Percentiles rank a stretch among this genome's conserved stretches.
Conservation (phyloP, 1,140 invertebrate genomes). For the Bombus haemorrhoidalis region DNA sequence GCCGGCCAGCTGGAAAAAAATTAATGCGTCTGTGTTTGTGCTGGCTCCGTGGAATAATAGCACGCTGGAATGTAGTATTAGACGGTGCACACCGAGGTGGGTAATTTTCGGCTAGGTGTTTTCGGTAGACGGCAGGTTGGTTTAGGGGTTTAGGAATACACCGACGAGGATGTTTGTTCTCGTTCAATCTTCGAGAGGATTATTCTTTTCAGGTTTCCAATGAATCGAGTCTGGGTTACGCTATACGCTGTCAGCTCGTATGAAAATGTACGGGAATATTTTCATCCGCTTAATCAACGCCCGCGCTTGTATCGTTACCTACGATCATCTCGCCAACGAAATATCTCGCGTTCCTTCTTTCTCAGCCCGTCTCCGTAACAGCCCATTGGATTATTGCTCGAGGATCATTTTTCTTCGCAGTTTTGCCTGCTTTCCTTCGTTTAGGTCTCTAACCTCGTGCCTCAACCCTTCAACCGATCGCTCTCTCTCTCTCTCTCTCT, state of each 20-base stretch:
- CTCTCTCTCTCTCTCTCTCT: not conserved
- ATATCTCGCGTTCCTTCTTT: not conserved
- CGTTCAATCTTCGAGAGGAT: not conserved
- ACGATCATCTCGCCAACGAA: not conserved
- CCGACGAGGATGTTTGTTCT: not conserved
- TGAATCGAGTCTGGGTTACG: not conserved
- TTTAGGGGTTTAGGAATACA: not conserved
- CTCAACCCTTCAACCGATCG: constrained; percentile 38
- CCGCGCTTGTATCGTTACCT: not conserved
- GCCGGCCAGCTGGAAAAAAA: constrained; percentile 21
- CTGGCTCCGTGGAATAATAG: not conserved
- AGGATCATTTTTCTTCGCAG: constrained; percentile 24
- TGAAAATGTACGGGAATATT: not conserved
- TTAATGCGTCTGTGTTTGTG: constrained; percentile 41
- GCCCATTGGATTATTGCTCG: not conserved
- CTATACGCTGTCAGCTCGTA: not conserved
- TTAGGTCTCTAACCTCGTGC: constrained; percentile 30
- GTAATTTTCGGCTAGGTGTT: not conserved
- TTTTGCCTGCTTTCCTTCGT: constrained; percentile 11
- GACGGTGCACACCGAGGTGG: not conserved
- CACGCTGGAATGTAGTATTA: not conserved
- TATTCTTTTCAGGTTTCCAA: not conserved
- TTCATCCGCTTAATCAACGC: not conserved
- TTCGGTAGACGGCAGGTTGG: not conserved
- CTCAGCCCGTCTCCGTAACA: not conserved